Evolutionary conservation across 2,113 vertebrate genomes (phyloP).

Genomic region (Gnathonemus echidnorhynchus): DNA sequence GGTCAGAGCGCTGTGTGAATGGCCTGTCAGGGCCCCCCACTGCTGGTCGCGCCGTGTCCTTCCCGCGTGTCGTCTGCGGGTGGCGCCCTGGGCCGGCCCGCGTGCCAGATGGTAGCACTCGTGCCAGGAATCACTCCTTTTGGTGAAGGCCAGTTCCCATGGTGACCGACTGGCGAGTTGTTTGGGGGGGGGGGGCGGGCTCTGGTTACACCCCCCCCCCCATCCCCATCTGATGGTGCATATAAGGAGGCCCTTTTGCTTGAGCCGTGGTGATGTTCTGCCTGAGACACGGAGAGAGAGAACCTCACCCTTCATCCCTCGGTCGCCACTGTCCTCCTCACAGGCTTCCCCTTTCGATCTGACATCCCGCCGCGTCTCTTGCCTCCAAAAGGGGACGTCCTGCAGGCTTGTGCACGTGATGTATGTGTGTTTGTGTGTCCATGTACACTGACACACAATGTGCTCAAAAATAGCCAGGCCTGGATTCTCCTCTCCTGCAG

Average conservation of each 20-base stretch:
- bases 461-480: background rate
- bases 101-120: background rate
- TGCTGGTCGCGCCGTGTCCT: background rate
- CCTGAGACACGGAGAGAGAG: background rate
- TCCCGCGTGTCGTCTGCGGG: background rate
- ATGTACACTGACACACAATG: background rate
- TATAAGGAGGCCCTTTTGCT: background rate
- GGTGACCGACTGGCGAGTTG: background rate
- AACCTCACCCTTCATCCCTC: background rate
- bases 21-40: background rate
- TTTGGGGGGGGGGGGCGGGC: too few species aligned
- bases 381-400: background rate
- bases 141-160: background rate
- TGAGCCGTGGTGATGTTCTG: background rate
- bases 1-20: background rate
- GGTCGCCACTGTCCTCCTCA: background rate
- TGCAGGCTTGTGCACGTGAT: background rate
- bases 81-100: background rate
- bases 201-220: background rate
- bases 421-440: background rate
- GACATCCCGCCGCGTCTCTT: background rate
- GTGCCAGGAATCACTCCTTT: background rate
- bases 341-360: background rate
- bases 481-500: background rate
- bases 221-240: background rate